These are phyloP conservation scores for Linyphia triangularis DNA, from an alignment of 2,888 invertebrate genomes.

Conservation along the genomic window DNA sequence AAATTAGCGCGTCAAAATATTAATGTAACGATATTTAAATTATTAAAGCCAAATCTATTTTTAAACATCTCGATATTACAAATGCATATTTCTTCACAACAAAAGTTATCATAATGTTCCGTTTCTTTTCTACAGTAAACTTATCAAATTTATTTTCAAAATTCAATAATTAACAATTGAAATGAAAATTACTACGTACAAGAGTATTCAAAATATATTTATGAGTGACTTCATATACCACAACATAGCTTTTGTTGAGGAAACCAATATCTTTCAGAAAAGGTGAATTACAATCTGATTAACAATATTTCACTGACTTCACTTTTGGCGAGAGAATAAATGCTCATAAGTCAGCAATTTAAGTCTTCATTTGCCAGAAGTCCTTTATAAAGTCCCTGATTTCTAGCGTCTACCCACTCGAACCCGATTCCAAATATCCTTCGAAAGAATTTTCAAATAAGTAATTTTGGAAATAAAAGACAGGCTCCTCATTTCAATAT, in stretches of 20 bases:
- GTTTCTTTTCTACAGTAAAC: not conserved
- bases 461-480: conserved; percentile 36
- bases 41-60: no score
- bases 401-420: not conserved
- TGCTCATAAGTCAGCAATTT: conserved; percentile 1
- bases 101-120: not conserved
- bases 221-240: not conserved
- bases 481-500: conserved; percentile 62
- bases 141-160: not conserved
- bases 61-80: no score
- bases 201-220: not conserved
- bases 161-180: not conserved
- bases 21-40: no score
- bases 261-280: not conserved
- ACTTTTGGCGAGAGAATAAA: not conserved
- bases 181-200: not conserved
- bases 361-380: not conserved
- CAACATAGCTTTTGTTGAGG: not conserved
- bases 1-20: no score
- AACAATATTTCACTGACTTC: not conserved
- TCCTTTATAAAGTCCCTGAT: not conserved
- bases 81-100: no score
- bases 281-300: not conserved
- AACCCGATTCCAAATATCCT: not conserved
- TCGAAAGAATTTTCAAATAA: conserved; percentile 44